Evolutionary conservation across 2,113 vertebrate genomes (phyloP).

Genomic region (Etia nguti): DNA sequence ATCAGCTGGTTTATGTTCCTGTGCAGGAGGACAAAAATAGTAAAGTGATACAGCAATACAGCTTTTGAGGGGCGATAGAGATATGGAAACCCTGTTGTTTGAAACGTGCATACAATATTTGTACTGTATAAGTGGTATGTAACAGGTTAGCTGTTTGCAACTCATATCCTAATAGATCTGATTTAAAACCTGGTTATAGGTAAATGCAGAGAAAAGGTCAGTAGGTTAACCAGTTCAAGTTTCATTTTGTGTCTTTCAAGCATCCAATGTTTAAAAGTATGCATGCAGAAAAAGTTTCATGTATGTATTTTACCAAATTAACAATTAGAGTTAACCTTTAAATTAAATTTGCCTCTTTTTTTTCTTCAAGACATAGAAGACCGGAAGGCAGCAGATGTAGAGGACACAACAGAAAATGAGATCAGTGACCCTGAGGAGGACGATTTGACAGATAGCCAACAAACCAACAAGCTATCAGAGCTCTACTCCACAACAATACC

Average conservation of each 20-base stretch:
- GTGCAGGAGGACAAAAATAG: neutral
- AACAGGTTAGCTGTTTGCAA: neutral
- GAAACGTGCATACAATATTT: neutral
- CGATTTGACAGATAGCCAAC: slow-evolving; percentile 84
- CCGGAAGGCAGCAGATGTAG: slow-evolving; percentile 68
- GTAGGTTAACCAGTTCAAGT: neutral
- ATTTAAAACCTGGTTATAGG: neutral
- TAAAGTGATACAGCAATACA: neutral
- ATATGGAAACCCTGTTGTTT: neutral
- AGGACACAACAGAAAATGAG: slow-evolving; percentile 72
- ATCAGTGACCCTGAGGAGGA: slow-evolving; percentile 88
- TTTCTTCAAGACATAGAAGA: slow-evolving; percentile 69
- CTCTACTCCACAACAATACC: slow-evolving; percentile 85
- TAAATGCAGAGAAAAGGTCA: neutral
- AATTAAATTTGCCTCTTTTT: neutral
- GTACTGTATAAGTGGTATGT: neutral
- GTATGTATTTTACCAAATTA: neutral
- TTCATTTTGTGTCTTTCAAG: neutral
- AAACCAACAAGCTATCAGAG: slow-evolving; percentile 82
- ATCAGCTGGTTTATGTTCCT: neutral
- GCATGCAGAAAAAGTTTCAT: neutral
- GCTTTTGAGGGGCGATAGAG: neutral
- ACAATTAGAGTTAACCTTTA: neutral
- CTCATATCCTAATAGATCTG: neutral
- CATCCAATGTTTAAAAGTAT: neutral